Conservation (phyloP, 1,140 invertebrate species). For the Pseudomyrmex cubaensis region DNA sequence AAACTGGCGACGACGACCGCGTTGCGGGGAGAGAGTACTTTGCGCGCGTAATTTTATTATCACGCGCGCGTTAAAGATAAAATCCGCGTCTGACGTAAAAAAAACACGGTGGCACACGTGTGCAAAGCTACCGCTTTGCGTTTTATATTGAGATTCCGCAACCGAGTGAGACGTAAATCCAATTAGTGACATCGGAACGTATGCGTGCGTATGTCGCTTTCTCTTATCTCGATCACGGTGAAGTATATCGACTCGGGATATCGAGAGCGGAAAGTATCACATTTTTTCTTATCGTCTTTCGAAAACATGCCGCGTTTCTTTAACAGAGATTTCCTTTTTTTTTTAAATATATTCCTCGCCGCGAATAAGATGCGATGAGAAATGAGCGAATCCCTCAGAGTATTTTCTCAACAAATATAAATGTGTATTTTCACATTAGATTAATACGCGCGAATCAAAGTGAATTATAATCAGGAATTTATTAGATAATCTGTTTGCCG, state of each 20-base stretch:
- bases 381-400: background rate
- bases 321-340: background rate
- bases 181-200: slow-evolving; percentile 18
- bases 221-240: slow-evolving; percentile 4
- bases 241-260: background rate
- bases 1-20: background rate
- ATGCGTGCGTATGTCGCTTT: background rate
- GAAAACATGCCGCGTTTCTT: no score
- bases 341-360: background rate
- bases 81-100: background rate
- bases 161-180: slow-evolving; percentile 26
- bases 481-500: background rate
- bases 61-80: slow-evolving; percentile 4
- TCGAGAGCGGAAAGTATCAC: no score
- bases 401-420: background rate
- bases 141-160: slow-evolving; percentile 8
- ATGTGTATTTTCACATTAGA: background rate
- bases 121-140: background rate
- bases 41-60: slow-evolving; percentile 4
- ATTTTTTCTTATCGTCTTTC: no score
- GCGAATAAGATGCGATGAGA: no score
- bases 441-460: background rate
- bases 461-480: no score
- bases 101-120: slow-evolving; percentile 9
- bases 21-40: background rate